These are phyloP conservation scores for Halocynthia aurantium DNA, from an alignment of 23 tunicate genomes.

Conservation along the genomic window DNA sequence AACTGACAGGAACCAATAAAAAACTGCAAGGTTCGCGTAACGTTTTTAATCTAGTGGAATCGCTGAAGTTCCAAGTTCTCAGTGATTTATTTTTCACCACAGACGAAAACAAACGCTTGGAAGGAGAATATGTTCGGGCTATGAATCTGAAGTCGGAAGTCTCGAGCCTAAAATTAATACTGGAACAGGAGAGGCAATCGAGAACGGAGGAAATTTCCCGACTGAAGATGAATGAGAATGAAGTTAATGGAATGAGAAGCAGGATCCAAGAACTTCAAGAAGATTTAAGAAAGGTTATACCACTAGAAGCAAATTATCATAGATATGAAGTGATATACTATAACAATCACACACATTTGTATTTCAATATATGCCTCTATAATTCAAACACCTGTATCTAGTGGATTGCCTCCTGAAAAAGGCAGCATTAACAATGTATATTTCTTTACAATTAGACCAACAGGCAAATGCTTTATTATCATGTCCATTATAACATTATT, in stretches of 20 bases:
- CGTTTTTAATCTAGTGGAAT: not conserved
- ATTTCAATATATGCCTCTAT: too few relatives aligned
- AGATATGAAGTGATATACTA: too few relatives aligned
- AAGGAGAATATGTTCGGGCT: constrained; percentile 2
- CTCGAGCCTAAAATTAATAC: not conserved
- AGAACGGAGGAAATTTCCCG: not conserved
- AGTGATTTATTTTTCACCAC: not conserved
- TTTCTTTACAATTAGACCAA: too few relatives aligned
- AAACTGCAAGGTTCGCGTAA: constrained; percentile 7
- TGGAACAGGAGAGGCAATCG: constrained; percentile 22
- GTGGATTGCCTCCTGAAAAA: too few relatives aligned
- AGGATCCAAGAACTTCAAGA: constrained; percentile 11
- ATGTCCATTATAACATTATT: too few relatives aligned
- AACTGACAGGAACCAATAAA: constrained; percentile 17
- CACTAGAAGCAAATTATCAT: too few relatives aligned
- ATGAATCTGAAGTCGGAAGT: constrained; percentile 17
- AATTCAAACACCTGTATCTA: too few relatives aligned
- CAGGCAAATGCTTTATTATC: too few relatives aligned
- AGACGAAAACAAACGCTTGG: constrained; percentile 23
- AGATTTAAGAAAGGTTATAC: constrained; percentile 5
- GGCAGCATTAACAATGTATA: too few relatives aligned
- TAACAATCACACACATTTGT: too few relatives aligned
- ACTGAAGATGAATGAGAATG: not conserved
- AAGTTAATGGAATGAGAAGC: constrained; percentile 3
- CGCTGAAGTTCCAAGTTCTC: not conserved